Evolutionary conservation across 2,888 invertebrate genomes (phyloP).

Genomic region (Drosophila subquinaria): DNA sequence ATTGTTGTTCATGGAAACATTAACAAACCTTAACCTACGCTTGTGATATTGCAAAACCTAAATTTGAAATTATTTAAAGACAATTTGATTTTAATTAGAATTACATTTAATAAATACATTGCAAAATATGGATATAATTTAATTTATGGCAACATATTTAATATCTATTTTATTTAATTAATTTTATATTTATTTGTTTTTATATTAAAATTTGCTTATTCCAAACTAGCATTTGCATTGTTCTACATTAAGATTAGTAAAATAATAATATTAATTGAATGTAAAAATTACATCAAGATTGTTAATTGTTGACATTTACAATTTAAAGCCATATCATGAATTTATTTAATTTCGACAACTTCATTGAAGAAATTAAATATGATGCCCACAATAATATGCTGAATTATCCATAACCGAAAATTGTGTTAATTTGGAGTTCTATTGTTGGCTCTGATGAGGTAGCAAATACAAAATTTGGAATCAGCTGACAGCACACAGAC

Average conservation of each 20-base stretch:
- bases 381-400: slow-evolving; percentile 9
- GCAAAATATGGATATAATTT: no score
- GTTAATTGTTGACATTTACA: no score
- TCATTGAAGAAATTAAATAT: slow-evolving; percentile 11
- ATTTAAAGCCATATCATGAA: background rate
- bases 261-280: background rate
- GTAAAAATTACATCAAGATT: no score
- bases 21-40: no score
- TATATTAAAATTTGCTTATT: no score
- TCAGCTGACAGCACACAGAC: slow-evolving; percentile 5
- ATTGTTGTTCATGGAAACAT: no score
- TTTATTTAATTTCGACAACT: slow-evolving; percentile 8
- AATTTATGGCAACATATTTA: no score
- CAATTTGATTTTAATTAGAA: no score
- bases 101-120: no score
- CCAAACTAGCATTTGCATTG: background rate
- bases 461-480: slow-evolving; percentile 7
- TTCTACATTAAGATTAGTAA: background rate
- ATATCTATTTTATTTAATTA: no score
- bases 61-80: background rate
- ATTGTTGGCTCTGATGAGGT: slow-evolving; percentile 34
- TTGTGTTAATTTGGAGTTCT: slow-evolving; percentile 52
- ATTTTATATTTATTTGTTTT: no score
- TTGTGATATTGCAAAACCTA: no score
- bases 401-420: slow-evolving; percentile 20